phyloP scores from a whole-genome alignment of 2,888 invertebrate species.

The Saturnia japonica region DNA sequence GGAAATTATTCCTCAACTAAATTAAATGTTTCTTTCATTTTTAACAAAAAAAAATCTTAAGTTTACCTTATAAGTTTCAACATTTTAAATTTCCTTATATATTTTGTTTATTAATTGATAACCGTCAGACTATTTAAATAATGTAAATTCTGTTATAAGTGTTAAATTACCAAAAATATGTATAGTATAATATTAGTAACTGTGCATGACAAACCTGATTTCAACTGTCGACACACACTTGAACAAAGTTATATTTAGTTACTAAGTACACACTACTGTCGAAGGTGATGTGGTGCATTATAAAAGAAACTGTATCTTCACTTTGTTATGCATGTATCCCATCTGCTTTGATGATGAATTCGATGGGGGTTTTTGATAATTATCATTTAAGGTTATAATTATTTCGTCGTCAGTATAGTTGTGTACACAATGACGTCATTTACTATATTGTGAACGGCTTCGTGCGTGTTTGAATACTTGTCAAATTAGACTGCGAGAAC shows the following conservation, averaged over 20 bases:
- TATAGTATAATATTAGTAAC: constrained; percentile 60
- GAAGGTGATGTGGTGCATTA: constrained; percentile 47
- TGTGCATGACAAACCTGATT: constrained; percentile 66
- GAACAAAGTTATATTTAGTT: constrained; percentile 40
- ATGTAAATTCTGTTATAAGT: constrained; percentile 34
- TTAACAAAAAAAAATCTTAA: background rate
- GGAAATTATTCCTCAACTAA: too few species aligned
- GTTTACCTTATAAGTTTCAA: background rate
- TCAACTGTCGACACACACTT: constrained; percentile 34
- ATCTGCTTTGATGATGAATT: constrained; percentile 25
- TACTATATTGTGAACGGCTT: constrained; percentile 53
- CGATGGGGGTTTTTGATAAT: constrained; percentile 35
- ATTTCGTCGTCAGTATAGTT: constrained; percentile 46
- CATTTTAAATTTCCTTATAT: background rate
- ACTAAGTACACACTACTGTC: constrained; percentile 53
- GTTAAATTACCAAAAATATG: constrained; percentile 61
- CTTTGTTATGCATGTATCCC: background rate
- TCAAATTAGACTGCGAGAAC: constrained; percentile 70
- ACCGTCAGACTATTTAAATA: background rate
- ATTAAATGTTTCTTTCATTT: background rate
- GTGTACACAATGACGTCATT: constrained; percentile 49
- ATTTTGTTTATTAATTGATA: background rate
- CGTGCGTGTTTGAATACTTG: constrained; percentile 59
- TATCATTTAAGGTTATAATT: constrained; percentile 25
- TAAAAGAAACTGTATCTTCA: constrained; percentile 55